Percentiles rank a stretch among this genome's conserved stretches.
Evolutionary conservation across 2,888 invertebrate species (phyloP).

Genomic region (Ochlodes sylvanus): DNA sequence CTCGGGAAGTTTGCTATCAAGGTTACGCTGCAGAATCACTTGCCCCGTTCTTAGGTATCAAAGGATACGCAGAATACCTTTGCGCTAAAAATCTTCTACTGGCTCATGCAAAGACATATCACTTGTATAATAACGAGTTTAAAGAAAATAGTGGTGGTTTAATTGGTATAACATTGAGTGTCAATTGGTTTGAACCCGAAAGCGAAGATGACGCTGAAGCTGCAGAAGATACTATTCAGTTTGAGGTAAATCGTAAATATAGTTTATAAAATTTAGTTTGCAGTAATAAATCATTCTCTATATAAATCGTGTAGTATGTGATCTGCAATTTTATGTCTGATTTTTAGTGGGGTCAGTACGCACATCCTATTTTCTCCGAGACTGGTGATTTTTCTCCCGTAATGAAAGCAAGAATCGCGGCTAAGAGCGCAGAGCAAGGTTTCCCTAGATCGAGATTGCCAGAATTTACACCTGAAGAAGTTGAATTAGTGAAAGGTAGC

Average conservation of each 20-base stretch:
- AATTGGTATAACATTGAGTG: slow-evolving; percentile 43
- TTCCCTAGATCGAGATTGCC: slow-evolving; percentile 84
- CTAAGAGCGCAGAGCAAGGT: slow-evolving; percentile 85
- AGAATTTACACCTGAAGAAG: slow-evolving; percentile 84
- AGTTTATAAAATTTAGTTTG: too few relatives aligned
- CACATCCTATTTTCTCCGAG: slow-evolving; percentile 85
- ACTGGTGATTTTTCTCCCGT: slow-evolving; percentile 86
- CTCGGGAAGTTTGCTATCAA: slow-evolving; percentile 58
- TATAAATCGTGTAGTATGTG: too few relatives aligned
- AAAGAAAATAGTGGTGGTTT: slow-evolving; percentile 43
- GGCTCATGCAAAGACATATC: slow-evolving; percentile 48
- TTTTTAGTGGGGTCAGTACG: slow-evolving; percentile 82
- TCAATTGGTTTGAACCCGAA: slow-evolving; percentile 69
- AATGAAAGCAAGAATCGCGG: slow-evolving; percentile 82
- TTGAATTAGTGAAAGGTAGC: slow-evolving; percentile 79
- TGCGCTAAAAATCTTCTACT: slow-evolving; percentile 55
- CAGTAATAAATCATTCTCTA: too few relatives aligned
- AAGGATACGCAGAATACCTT: slow-evolving; percentile 71
- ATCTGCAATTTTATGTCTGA: too few relatives aligned
- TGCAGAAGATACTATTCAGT: too few relatives aligned
- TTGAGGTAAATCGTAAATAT: too few relatives aligned
- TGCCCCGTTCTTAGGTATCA: slow-evolving; percentile 59
- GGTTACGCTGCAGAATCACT: slow-evolving; percentile 67
- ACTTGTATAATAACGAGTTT: slow-evolving; percentile 48
- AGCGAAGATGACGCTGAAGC: slow-evolving; percentile 35